Percentiles rank a stretch among this genome's conserved stretches.
phyloP scores from a whole-genome alignment of 2,888 invertebrate species.

The Pristionchus fissidentatus region DNA sequence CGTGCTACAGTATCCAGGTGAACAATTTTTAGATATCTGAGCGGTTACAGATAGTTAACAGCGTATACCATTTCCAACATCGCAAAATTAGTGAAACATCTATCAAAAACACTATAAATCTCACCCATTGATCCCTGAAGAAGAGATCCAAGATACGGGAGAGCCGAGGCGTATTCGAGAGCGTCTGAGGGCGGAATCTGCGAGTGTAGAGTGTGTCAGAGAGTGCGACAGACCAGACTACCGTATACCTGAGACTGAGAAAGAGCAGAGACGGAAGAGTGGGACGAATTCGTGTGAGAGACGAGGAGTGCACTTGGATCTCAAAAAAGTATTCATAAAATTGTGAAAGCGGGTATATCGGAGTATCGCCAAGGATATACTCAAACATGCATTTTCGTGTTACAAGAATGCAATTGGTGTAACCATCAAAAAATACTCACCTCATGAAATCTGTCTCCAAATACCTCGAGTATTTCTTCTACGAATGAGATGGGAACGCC shows the following conservation, averaged over 20 bases:
- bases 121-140: slow-evolving; percentile 49
- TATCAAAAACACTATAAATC: background rate
- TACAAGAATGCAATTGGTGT: background rate
- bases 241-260: slow-evolving; percentile 35
- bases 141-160: slow-evolving; percentile 48
- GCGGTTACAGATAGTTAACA: background rate
- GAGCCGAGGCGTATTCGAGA: slow-evolving; percentile 40
- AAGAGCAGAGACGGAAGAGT: slow-evolving; percentile 44
- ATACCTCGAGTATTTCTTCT: slow-evolving; percentile 46
- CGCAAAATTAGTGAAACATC: no score
- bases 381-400: no score
- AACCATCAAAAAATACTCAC: background rate
- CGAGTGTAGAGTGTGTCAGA: background rate
- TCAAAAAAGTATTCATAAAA: background rate
- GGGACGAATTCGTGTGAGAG: slow-evolving; percentile 35
- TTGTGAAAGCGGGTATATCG: background rate
- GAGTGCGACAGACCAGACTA: background rate
- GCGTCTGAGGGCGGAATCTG: slow-evolving; percentile 39
- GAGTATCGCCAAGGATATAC: background rate
- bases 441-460: slow-evolving; percentile 47
- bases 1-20: background rate
- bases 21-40: background rate
- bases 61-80: background rate
- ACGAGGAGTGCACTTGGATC: slow-evolving; percentile 42
- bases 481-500: slow-evolving; percentile 41